Conservation (phyloP, 2,113 vertebrate genomes). For the Eulemur macaco region DNA sequence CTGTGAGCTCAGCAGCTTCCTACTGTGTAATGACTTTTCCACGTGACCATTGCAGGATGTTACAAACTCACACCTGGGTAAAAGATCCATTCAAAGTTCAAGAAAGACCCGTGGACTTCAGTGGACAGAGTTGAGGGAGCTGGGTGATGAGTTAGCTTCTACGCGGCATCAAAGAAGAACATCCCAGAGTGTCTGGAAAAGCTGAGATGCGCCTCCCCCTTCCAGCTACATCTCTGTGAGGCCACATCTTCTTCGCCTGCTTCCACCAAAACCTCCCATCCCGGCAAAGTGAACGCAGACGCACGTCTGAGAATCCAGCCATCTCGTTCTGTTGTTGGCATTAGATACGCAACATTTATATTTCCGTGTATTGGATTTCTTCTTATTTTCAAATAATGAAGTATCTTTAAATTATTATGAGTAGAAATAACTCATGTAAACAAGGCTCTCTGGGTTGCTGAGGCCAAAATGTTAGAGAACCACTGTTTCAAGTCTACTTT, state of each 20-base stretch:
- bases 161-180: rapidly evolving
- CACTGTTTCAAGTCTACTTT: neutral
- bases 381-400: neutral
- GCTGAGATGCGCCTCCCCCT: no score
- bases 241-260: neutral
- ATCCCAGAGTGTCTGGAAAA: neutral
- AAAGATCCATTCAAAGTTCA: neutral
- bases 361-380: neutral
- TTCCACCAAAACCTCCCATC: neutral
- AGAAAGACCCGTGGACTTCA: neutral
- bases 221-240: neutral
- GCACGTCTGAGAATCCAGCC: neutral
- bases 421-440: neutral
- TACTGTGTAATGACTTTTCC: neutral
- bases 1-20: neutral
- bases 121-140: rapidly evolving
- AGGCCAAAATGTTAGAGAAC: neutral
- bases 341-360: neutral
- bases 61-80: no score
- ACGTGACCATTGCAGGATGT: neutral
- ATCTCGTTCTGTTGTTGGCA: neutral
- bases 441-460: neutral
- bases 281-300: neutral
- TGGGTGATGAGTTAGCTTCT: neutral
- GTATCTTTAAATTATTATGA: neutral